These are phyloP conservation scores for Phallusia fumigata DNA, from an alignment of 23 tunicate genomes.

Conservation along the genomic window DNA sequence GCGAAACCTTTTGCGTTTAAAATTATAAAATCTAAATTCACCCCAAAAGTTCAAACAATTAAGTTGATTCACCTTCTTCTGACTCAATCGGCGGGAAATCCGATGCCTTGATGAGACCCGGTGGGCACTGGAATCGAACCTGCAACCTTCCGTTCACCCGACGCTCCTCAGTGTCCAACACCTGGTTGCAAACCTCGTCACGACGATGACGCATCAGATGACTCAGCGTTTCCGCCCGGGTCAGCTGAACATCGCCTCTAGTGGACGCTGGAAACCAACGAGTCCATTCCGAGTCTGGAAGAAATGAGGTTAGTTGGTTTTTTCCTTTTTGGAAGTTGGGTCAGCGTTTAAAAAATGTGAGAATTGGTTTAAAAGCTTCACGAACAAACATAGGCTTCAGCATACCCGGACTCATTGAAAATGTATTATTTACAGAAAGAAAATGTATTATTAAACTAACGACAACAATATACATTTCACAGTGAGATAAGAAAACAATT, in stretches of 20 bases:
- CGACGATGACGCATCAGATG: constrained; percentile 25
- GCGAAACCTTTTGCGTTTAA: too few species aligned
- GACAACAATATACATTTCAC: too few species aligned
- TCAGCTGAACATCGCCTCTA: constrained; percentile 19
- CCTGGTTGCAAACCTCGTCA: constrained; percentile 61
- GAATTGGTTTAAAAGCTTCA: too few species aligned
- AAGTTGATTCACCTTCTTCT: constrained; percentile 62
- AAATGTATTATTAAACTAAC: too few species aligned
- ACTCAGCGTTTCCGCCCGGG: constrained; percentile 24
- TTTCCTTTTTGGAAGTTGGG: not conserved
- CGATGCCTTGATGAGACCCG: constrained; percentile 46
- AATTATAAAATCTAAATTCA: too few species aligned
- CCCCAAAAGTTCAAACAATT: too few species aligned
- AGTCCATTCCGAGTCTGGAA: constrained; percentile 57
- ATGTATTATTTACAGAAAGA: too few species aligned
- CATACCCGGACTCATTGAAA: too few species aligned
- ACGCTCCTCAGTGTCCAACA: constrained; percentile 40
- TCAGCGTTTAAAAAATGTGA: too few species aligned
- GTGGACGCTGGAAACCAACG: constrained; percentile 68
- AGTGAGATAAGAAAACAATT: too few species aligned
- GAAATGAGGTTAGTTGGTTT: not conserved
- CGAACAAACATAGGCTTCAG: too few species aligned
- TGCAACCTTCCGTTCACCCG: constrained; percentile 38
- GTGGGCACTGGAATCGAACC: constrained; percentile 75
- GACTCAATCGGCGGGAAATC: constrained; percentile 65